Percentiles rank a stretch among this genome's conserved stretches.
phyloP scores from a whole-genome alignment of 2,888 invertebrate genomes.

The Alitta virens region DNA sequence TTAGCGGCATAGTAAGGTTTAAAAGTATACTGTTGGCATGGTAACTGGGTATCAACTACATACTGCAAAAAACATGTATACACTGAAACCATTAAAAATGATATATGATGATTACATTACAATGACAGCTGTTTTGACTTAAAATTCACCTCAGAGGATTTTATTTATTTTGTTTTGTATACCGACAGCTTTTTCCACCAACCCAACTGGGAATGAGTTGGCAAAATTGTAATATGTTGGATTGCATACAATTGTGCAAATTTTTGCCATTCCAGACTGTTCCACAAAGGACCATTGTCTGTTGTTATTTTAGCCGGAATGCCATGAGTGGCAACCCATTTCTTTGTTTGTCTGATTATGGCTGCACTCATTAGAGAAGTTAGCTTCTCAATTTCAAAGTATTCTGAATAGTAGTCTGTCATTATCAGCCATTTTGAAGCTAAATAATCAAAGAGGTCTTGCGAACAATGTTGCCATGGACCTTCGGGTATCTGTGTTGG shows the following conservation, averaged over 20 bases:
- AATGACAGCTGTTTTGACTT: no score
- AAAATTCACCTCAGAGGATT: no score
- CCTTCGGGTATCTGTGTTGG: slow-evolving; percentile 6
- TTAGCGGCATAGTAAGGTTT: no score
- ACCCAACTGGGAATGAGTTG: slow-evolving; percentile 13
- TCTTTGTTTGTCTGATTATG: slow-evolving; percentile 18
- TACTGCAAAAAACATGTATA: no score
- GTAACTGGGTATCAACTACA: no score
- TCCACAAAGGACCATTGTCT: slow-evolving; percentile 24
- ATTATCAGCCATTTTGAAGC: slow-evolving; percentile 12
- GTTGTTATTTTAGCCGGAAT: slow-evolving; percentile 11
- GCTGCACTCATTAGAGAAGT: background rate
- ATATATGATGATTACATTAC: no score
- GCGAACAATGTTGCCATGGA: slow-evolving; percentile 19
- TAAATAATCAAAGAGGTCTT: slow-evolving; percentile 21
- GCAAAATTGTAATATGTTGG: slow-evolving; percentile 8
- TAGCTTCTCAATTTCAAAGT: slow-evolving; percentile 17
- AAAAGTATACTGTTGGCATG: no score
- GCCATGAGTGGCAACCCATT: slow-evolving; percentile 18
- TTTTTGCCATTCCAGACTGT: slow-evolving; percentile 11
- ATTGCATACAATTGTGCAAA: slow-evolving; percentile 15
- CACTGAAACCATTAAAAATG: no score
- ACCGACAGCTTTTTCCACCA: no score
- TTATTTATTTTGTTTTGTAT: no score
- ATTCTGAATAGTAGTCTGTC: slow-evolving; percentile 20